Base-by-base conservation (phyloP, 2,888 invertebrate genomes). In the Hirtodrosophila alboralis region DNA sequence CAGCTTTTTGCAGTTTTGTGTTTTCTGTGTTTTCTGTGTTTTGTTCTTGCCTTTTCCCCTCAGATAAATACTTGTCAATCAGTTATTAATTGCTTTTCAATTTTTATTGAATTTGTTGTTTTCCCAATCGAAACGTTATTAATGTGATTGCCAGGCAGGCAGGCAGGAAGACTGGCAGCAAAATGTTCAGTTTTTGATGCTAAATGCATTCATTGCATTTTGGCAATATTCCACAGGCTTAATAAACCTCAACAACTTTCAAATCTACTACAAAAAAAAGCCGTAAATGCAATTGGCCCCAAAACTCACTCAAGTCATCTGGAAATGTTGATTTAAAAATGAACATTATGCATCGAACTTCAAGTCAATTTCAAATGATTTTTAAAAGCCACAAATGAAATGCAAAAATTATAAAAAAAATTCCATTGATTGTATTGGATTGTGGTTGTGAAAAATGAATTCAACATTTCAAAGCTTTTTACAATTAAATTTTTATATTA, bases 71-170 rank as follows among this genome's bases (percentile, higher is more conserved):
- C 75, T 87, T 88, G 89, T 88, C 89, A 87, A 87, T 87, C 89
- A 87, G 77, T 86, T 88, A 88, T 88, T 87, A 87, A 88, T 88
- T 88, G 87, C 87, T 88, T 88, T 86, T 73, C 75, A 83, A 77
- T 76, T 79, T 76, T 79, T 87, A 88, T 88, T 86, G 83, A 88
- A 79, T 81, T 86, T 86, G 77, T 61, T 28, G 30, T 21, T n/a
- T n/a, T 45, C 21, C 13, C 14, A 34, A 10, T 30, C 7, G 9
- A 30, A 10, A 4, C 16, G 18, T 28, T 18, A 18, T 4, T 16
- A 13, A 12, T 16, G 1, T 67, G 73, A 75, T 68, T 64, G 75
- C 53, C 72, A 67, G 75, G 56, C 72, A 67, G 49, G 30, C 36
- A 23, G 3, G 1, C 18, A 18, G 18, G 7, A 5, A 23, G 75